Evolutionary conservation across 2,888 invertebrate species (phyloP).

Genomic region (Parapristionchus giblindavisi): DNA sequence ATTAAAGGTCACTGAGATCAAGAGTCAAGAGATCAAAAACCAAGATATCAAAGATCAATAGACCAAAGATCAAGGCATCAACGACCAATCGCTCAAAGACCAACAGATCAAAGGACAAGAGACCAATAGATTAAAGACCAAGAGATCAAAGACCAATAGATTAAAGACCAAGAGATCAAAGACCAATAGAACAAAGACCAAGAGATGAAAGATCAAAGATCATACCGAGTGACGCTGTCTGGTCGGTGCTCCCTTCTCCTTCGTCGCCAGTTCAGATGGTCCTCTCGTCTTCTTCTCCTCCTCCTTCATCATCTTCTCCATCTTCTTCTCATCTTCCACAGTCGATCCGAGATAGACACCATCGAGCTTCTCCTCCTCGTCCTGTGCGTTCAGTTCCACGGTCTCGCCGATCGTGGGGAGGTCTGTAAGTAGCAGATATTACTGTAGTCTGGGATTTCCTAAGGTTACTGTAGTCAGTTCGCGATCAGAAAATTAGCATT

Average conservation of each 20-base stretch:
- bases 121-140: too few relatives aligned
- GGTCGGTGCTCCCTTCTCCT: background rate
- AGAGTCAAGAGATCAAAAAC: too few relatives aligned
- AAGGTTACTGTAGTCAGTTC: background rate
- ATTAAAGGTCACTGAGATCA: too few relatives aligned
- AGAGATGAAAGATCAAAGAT: background rate
- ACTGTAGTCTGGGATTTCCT: background rate
- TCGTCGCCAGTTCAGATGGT: too few relatives aligned
- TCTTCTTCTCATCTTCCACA: background rate
- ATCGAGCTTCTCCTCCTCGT: constrained; percentile 18
- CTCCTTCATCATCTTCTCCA: background rate
- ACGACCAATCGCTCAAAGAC: too few relatives aligned
- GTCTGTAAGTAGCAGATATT: background rate
- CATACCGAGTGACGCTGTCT: background rate
- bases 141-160: too few relatives aligned
- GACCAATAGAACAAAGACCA: too few relatives aligned
- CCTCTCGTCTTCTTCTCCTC: constrained; percentile 4
- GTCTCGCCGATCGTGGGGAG: background rate
- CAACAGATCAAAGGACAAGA: too few relatives aligned
- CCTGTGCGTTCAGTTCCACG: background rate
- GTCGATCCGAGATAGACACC: background rate
- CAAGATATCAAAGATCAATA: too few relatives aligned
- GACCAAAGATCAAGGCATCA: too few relatives aligned
- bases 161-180: too few relatives aligned
- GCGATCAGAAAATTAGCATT: background rate